A percentile compares a stretch with the other conserved stretches of the same genome.
Evolutionary conservation across 2,888 invertebrate genomes (phyloP).

Genomic region (Terebella lapidaria): DNA sequence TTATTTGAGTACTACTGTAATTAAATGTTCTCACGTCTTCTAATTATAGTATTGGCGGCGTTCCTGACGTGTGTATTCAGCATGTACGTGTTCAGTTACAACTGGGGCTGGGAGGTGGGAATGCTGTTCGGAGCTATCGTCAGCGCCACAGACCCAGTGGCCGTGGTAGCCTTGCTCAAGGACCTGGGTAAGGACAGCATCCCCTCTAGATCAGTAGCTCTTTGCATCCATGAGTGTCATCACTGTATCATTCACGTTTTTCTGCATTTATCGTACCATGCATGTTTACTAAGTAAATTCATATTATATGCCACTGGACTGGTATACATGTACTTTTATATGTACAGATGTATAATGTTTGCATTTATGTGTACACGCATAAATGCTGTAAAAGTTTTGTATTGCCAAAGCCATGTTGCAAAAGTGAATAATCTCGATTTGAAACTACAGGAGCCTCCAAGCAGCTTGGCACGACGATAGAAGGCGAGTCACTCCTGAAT

Average conservation of each 20-base stretch:
- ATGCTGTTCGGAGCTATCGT: conserved; percentile 54
- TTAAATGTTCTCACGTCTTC: too few species aligned
- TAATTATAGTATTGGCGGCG: conserved; percentile 9
- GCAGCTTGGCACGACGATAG: conserved; percentile 51
- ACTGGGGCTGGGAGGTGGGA: conserved; percentile 49
- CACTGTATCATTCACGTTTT: too few species aligned
- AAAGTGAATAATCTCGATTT: too few species aligned
- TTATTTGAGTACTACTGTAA: too few species aligned
- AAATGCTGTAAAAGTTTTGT: background rate
- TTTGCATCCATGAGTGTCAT: too few species aligned
- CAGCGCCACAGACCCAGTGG: conserved; percentile 56
- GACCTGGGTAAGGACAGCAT: conserved; percentile 51
- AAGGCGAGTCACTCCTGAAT: conserved; percentile 56
- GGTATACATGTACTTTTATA: background rate
- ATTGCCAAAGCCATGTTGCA: too few species aligned
- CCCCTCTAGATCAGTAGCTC: too few species aligned
- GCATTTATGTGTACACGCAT: background rate
- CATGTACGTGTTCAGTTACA: conserved; percentile 36
- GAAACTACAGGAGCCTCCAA: conserved; percentile 45
- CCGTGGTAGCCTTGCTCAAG: conserved; percentile 55
- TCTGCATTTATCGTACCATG: too few species aligned
- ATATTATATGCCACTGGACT: background rate
- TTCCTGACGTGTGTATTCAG: conserved; percentile 38
- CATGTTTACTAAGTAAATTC: too few species aligned
- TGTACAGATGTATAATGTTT: conserved; percentile 1